A percentile compares a stretch with the other conserved stretches of the same genome.
Evolutionary conservation across 2,888 invertebrate genomes (phyloP).

Genomic region (Cheilosia vernalis): DNA sequence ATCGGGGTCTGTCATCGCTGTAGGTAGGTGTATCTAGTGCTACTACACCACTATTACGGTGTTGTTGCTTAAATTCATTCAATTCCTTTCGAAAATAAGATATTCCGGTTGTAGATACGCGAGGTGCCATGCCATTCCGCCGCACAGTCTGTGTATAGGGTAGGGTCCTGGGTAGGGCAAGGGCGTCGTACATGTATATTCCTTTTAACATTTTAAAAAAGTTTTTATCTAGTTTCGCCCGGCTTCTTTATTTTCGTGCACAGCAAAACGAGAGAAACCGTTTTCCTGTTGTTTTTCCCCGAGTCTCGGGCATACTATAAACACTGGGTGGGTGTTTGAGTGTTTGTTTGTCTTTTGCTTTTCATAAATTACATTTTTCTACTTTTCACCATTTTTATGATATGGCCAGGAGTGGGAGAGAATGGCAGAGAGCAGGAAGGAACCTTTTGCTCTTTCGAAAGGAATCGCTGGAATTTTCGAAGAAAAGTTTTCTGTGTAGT

Average conservation of each 20-base stretch:
- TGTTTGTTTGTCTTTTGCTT: conserved; percentile 71
- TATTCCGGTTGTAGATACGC: conserved; percentile 55
- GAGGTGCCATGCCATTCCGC: conserved; percentile 17
- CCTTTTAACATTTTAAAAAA: conserved; percentile 68
- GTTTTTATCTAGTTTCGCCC: conserved; percentile 73
- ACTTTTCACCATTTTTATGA: conserved; percentile 74
- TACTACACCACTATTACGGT: conserved; percentile 30
- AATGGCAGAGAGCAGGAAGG: conserved; percentile 27
- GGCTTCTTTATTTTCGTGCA: conserved; percentile 56
- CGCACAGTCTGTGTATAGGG: conserved; percentile 7
- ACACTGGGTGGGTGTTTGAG: conserved; percentile 29
- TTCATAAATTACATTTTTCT: conserved; percentile 75
- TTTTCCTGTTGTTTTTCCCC: conserved; percentile 26
- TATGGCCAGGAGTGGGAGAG: conserved; percentile 37
- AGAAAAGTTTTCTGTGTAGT: conserved; percentile 59
- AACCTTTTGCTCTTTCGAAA: conserved; percentile 15
- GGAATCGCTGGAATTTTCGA: conserved; percentile 50
- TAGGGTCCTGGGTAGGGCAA: conserved; percentile 39
- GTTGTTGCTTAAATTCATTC: conserved; percentile 63
- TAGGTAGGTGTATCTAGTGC: not conserved
- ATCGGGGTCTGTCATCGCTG: conserved; percentile 15
- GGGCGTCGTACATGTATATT: conserved; percentile 34
- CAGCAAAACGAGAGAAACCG: conserved; percentile 54
- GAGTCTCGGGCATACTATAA: not conserved
- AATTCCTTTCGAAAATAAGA: conserved; percentile 68